Evolutionary conservation across 2,888 invertebrate species (phyloP).

Genomic region (Pammene aurita): DNA sequence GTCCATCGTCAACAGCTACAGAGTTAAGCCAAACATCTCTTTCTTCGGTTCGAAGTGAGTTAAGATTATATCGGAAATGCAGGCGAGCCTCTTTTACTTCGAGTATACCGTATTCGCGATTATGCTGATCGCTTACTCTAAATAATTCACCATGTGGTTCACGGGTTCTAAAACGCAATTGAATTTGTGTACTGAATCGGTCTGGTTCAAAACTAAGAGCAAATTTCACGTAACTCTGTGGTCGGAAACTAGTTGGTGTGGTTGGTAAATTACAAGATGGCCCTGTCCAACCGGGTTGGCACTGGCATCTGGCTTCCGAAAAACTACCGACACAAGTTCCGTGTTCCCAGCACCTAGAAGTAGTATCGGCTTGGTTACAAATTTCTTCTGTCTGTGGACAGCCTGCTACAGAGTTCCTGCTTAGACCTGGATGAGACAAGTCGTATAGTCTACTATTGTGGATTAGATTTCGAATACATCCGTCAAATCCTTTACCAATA

Average conservation of each 20-base stretch:
- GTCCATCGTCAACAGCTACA: conserved; percentile 96
- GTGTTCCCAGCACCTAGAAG: conserved; percentile 94
- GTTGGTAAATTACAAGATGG: conserved; percentile 93
- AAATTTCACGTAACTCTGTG: conserved; percentile 98
- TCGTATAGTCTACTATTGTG: conserved; percentile 98
- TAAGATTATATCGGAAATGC: conserved; percentile 96
- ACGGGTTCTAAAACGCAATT: conserved; percentile 95
- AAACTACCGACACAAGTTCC: conserved; percentile 97
- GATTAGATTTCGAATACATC: conserved; percentile 97
- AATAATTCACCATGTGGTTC: conserved; percentile 97
- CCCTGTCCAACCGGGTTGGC: conserved; percentile 97
- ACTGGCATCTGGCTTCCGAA: conserved; percentile 95
- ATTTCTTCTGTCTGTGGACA: conserved; percentile 97
- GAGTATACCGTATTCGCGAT: conserved; percentile 95
- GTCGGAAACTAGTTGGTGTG: conserved; percentile 95
- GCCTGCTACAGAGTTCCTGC: conserved; percentile 92
- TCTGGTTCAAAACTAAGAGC: conserved; percentile 97
- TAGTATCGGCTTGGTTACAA: conserved; percentile 93
- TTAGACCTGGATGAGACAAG: conserved; percentile 95
- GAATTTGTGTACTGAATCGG: conserved; percentile 95
- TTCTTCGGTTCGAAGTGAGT: conserved; percentile 95
- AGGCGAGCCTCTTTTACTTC: conserved; percentile 95
- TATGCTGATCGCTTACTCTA: conserved; percentile 96
- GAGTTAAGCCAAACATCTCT: conserved; percentile 95
- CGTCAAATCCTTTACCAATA: conserved; percentile 95